Percentiles rank a stretch among this genome's conserved stretches.
Conservation (phyloP, 1,140 invertebrate species). For the Melipona quadrifasciata region DNA sequence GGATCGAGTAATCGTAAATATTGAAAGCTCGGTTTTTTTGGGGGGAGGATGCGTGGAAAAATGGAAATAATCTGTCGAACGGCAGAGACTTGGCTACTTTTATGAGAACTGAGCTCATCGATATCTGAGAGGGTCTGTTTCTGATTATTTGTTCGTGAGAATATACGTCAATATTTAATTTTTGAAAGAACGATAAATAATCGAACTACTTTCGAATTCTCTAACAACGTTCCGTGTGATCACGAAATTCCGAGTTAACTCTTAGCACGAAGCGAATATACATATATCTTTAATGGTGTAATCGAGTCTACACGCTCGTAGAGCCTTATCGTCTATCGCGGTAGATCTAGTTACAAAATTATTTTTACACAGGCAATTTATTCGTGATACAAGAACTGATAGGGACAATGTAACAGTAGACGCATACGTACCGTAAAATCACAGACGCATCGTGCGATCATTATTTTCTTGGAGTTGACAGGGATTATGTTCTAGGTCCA, state of each 20-base stretch:
- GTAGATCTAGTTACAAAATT: not conserved
- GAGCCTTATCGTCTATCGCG: not conserved
- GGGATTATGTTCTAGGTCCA: slow-evolving; percentile 57
- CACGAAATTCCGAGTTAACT: not conserved
- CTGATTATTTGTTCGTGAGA: not conserved
- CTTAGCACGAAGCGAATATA: not conserved
- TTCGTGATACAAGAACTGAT: slow-evolving; percentile 5
- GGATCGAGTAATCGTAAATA: slow-evolving; percentile 20
- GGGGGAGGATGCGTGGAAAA: not conserved
- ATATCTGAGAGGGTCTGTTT: not conserved
- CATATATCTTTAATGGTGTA: too few species aligned
- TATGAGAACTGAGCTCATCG: not conserved
- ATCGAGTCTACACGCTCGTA: not conserved
- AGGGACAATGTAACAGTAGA: slow-evolving; percentile 36
- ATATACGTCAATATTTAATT: too few species aligned
- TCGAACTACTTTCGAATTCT: not conserved
- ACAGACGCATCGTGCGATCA: slow-evolving; percentile 41
- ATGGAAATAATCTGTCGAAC: not conserved
- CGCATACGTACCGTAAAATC: slow-evolving; percentile 27
- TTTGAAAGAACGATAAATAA: too few species aligned
- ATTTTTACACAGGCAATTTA: slow-evolving; percentile 17
- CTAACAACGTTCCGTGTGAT: not conserved
- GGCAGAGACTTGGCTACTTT: not conserved
- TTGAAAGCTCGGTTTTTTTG: not conserved
- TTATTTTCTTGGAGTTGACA: slow-evolving; percentile 54